Evolutionary conservation across 2,797 vertebrate genomes (phyloP).

Genomic region (Helostoma temminkii): DNA sequence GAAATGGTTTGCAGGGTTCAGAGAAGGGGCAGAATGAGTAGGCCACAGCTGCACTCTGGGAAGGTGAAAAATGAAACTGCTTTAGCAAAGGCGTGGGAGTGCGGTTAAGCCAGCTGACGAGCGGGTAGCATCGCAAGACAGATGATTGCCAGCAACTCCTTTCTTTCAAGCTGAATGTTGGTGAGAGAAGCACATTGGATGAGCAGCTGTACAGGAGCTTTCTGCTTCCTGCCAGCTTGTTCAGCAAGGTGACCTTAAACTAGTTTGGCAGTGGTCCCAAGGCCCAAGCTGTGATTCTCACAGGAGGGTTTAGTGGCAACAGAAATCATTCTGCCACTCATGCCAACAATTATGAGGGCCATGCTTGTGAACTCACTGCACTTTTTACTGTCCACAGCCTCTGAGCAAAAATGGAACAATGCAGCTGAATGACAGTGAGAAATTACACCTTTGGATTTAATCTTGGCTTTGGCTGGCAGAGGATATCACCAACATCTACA

Average conservation of each 20-base stretch:
- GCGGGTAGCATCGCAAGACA: slow-evolving; percentile 46
- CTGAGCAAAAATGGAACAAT: slow-evolving; percentile 65
- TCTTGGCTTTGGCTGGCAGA: slow-evolving; percentile 40
- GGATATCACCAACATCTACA: slow-evolving; percentile 46
- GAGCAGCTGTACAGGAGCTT: slow-evolving; percentile 75
- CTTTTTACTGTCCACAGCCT: slow-evolving; percentile 58
- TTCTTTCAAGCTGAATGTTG: slow-evolving; percentile 48
- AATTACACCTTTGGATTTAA: slow-evolving; percentile 62
- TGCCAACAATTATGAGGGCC: slow-evolving; percentile 70
- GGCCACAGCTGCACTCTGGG: slow-evolving; percentile 60
- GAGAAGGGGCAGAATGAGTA: slow-evolving; percentile 58
- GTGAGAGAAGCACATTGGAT: slow-evolving; percentile 69
- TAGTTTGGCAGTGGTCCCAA: slow-evolving; percentile 80
- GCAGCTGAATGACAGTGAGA: slow-evolving; percentile 52
- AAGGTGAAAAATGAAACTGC: slow-evolving; percentile 68
- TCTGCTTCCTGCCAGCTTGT: slow-evolving; percentile 76
- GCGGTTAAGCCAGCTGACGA: slow-evolving; percentile 48
- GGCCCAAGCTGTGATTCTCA: slow-evolving; percentile 78
- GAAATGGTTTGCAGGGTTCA: slow-evolving; percentile 72
- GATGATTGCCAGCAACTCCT: slow-evolving; percentile 65
- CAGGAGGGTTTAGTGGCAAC: slow-evolving; percentile 76
- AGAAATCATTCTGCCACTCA: slow-evolving; percentile 69
- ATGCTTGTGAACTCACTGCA: slow-evolving; percentile 58
- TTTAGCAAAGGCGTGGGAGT: slow-evolving; percentile 57
- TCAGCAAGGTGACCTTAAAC: slow-evolving; percentile 85